Base-by-base conservation (phyloP, 2,113 vertebrate species). In the Bujurquina vittata region DNA sequence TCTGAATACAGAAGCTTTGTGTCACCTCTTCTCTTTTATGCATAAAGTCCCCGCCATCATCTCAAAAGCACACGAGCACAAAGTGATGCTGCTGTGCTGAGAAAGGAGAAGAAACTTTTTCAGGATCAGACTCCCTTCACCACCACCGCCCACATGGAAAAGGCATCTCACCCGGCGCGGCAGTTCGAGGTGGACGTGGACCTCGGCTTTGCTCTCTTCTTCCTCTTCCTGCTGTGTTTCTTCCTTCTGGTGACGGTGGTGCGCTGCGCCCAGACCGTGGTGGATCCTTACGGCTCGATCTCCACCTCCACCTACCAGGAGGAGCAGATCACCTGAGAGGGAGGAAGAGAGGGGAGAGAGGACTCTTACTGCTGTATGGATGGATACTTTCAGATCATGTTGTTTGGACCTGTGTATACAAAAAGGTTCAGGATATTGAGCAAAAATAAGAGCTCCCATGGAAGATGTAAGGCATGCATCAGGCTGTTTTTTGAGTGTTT, bases 281-380 rank as follows among this genome's bases (percentile, higher is more conserved):
- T 95, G 20, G 96, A 96, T 67, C 96, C 96, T 2, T 96, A 96
- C 5, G 95, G 96, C 46, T 95, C 94, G 56, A 96, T 96, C 84
- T 94, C 96, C 22, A 96, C 95, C 84, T 96, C 96, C 62, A 95
- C 95, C 78, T 96, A 96, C 81, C 95, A 96, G 84, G 96, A 96
- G 87, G 95, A 96, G 90, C 95, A 96, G 91, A 95, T 96, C 79
- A 95, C 86, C 79, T 95, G 89, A 95, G 67, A 52, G 7, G 31
- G 18, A 60, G 37, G 52, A 4, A 40, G 40, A 46, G 63, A 46
- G 15, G 23, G 15, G 2, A 26, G 20, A 20, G 52, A 4, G 11
- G 37, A 49, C 22, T 46, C 10, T 61, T 20, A 6, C 55, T 5
- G 5, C 10, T 69, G 40, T 69, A 23, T 69, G 43, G 43, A 43